phyloP scores from a whole-genome alignment of 2,797 vertebrate species.

The Chloroceryle amazona region DNA sequence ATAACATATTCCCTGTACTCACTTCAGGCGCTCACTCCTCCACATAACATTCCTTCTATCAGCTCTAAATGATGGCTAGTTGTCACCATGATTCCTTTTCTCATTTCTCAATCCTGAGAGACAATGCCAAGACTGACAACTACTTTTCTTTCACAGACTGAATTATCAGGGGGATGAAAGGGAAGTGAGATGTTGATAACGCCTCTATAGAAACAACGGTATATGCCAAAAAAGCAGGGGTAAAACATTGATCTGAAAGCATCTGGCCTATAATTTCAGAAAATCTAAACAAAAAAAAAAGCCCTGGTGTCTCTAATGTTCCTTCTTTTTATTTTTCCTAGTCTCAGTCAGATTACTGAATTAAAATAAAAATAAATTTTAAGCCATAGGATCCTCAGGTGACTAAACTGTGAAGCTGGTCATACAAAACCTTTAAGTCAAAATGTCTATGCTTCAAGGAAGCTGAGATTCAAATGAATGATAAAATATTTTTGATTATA shows the following conservation, averaged over 20 bases:
- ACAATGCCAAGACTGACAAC: not conserved
- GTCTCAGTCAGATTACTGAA: not conserved
- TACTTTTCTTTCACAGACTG: not conserved
- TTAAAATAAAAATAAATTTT: conserved; percentile 31
- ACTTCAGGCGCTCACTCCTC: not conserved
- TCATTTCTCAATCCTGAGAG: not conserved
- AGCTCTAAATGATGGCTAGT: not conserved
- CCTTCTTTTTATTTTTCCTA: not conserved
- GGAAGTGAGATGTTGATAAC: not conserved
- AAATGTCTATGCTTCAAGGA: conserved; percentile 8
- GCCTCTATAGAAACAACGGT: not conserved
- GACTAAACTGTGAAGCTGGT: conserved; percentile 16
- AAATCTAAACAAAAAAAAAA: not conserved
- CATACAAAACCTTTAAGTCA: not conserved
- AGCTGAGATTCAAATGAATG: conserved; percentile 39
- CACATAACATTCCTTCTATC: not conserved
- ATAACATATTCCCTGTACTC: not conserved
- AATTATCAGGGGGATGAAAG: not conserved
- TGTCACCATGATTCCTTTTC: not conserved
- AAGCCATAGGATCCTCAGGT: not conserved
- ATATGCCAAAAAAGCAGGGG: not conserved
- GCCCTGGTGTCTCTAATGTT: not conserved
- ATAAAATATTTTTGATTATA: conserved; percentile 23
- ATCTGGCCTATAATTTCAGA: not conserved
- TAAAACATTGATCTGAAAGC: not conserved